Evolutionary conservation across 2,113 vertebrate species (phyloP).

Genomic region (Falcunculus frontatus): DNA sequence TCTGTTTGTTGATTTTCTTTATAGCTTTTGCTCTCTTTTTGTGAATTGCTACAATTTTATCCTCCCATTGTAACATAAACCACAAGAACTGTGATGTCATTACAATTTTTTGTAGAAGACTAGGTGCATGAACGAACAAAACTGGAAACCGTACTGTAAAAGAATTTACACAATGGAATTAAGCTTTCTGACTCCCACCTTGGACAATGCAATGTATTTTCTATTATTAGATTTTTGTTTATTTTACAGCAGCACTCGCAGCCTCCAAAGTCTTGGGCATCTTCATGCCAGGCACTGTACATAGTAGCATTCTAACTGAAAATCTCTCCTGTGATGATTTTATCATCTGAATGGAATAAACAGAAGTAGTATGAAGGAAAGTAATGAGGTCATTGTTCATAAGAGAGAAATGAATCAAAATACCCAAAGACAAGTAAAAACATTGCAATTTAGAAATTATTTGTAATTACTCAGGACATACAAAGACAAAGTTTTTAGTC

Average conservation of each 20-base stretch:
- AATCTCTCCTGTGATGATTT: background rate
- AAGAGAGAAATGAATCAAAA: background rate
- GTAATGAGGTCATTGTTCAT: background rate
- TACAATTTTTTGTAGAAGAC: background rate
- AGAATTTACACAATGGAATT: background rate
- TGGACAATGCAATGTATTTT: background rate
- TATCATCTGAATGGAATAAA: background rate
- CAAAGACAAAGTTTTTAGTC: background rate
- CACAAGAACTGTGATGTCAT: slow-evolving; percentile 21
- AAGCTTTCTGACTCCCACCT: background rate
- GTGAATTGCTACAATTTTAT: slow-evolving; percentile 59
- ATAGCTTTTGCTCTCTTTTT: slow-evolving; percentile 62
- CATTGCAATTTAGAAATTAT: background rate
- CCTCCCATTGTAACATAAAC: slow-evolving; percentile 19
- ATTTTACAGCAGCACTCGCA: background rate
- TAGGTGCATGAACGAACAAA: background rate
- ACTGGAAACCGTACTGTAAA: background rate
- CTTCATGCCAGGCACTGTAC: background rate
- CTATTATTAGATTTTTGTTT: background rate
- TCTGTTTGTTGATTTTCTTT: slow-evolving; percentile 70
- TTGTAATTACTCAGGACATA: background rate
- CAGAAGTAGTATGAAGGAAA: background rate
- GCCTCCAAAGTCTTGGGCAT: background rate
- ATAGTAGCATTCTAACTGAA: background rate
- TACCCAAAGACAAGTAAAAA: background rate